Evolutionary conservation across 2,888 invertebrate genomes (phyloP).

Genomic region (Noctua fimbriata): DNA sequence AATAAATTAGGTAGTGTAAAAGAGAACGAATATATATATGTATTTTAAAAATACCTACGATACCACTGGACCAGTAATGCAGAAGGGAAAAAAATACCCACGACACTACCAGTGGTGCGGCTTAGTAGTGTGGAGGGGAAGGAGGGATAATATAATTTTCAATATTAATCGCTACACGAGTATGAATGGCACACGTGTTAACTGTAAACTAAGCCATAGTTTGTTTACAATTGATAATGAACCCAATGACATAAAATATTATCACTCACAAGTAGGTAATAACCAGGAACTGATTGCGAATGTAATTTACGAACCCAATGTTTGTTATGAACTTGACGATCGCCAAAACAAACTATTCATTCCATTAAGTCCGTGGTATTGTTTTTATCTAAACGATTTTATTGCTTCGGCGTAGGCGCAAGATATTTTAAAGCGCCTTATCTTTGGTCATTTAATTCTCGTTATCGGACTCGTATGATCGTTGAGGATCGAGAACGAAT

Average conservation of each 20-base stretch:
- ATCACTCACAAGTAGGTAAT: conserved; percentile 43
- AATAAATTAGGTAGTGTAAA: too few relatives aligned
- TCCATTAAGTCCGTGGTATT: conserved; percentile 32
- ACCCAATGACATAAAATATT: conserved; percentile 31
- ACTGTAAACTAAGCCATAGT: conserved; percentile 21
- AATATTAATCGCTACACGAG: conserved; percentile 20
- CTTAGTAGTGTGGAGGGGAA: too few relatives aligned
- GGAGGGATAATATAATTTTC: background rate
- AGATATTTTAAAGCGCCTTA: conserved; percentile 53
- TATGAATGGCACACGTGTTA: conserved; percentile 19
- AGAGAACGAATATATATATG: too few relatives aligned
- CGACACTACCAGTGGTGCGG: too few relatives aligned
- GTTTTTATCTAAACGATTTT: conserved; percentile 54
- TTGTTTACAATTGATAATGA: conserved; percentile 50
- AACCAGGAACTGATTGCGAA: conserved; percentile 45
- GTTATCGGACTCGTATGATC: conserved; percentile 52
- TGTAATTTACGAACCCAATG: conserved; percentile 36
- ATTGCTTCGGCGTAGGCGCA: conserved; percentile 42
- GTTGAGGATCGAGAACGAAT: conserved; percentile 31
- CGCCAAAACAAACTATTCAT: conserved; percentile 46
- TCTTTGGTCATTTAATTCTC: conserved; percentile 52
- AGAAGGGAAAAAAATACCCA: too few relatives aligned
- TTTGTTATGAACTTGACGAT: conserved; percentile 36
- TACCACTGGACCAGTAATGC: too few relatives aligned
- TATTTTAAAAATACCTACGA: too few relatives aligned